A percentile compares a stretch with the other conserved stretches of the same genome.
These are phyloP conservation scores for Drosophila incognita DNA, from an alignment of 2,888 invertebrate genomes.

Conservation along the genomic window DNA sequence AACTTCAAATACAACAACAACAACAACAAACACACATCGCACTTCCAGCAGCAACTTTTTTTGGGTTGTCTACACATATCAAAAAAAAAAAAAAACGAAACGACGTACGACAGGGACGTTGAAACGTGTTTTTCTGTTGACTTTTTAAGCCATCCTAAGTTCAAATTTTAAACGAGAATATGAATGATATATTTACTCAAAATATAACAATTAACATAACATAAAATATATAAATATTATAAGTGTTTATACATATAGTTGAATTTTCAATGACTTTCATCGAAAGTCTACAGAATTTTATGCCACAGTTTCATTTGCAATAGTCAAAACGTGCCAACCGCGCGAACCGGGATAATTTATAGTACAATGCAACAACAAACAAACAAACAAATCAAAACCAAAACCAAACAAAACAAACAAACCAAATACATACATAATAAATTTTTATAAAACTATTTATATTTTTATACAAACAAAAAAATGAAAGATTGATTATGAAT, in stretches of 20 bases:
- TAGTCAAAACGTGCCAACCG: slow-evolving; percentile 79
- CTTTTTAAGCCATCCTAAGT: slow-evolving; percentile 77
- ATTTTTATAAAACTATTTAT: slow-evolving; percentile 81
- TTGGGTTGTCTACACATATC: slow-evolving; percentile 78
- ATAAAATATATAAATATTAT: slow-evolving; percentile 65
- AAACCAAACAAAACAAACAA: slow-evolving; percentile 59
- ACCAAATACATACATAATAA: slow-evolving; percentile 72
- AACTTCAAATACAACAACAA: slow-evolving; percentile 39
- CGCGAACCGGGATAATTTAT: slow-evolving; percentile 85
- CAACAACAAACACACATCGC: slow-evolving; percentile 64
- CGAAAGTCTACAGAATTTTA: slow-evolving; percentile 50
- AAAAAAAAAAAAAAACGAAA: slow-evolving; percentile 31
- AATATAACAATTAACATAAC: slow-evolving; percentile 49
- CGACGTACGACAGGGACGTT: slow-evolving; percentile 5
- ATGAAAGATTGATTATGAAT: slow-evolving; percentile 42
- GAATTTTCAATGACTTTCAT: slow-evolving; percentile 56
- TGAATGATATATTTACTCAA: slow-evolving; percentile 58
- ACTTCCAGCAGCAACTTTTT: slow-evolving; percentile 79
- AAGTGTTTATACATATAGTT: slow-evolving; percentile 68
- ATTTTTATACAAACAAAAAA: slow-evolving; percentile 84
- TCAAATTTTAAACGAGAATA: slow-evolving; percentile 65
- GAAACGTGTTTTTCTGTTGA: slow-evolving; percentile 55
- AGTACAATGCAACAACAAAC: slow-evolving; percentile 84
- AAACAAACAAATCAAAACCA: slow-evolving; percentile 64
- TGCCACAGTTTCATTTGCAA: slow-evolving; percentile 85